phyloP scores from a whole-genome alignment of 2,113 vertebrate genomes.

The Myiopsitta monachus region DNA sequence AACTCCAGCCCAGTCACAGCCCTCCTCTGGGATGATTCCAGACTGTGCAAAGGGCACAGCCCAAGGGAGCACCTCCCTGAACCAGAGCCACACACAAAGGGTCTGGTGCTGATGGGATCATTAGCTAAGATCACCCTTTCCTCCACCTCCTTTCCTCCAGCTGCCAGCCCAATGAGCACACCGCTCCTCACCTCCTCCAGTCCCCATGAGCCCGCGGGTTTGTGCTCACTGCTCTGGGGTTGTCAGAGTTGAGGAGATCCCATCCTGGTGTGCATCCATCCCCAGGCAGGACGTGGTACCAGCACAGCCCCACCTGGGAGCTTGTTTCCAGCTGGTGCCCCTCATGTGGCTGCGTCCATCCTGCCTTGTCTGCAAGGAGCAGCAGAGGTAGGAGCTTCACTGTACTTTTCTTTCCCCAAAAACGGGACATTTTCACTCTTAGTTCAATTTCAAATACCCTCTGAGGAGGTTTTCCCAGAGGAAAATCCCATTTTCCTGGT shows the following conservation, averaged over 20 bases:
- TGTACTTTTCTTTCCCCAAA: not conserved
- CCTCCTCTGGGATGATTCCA: not conserved
- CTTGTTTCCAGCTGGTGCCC: not conserved
- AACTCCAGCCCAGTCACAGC: not conserved
- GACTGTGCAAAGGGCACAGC: not conserved
- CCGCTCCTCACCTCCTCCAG: not conserved
- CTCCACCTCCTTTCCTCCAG: not conserved
- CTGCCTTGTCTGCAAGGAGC: not conserved
- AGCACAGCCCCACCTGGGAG: not conserved
- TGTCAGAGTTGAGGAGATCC: not conserved
- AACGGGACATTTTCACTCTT: not conserved
- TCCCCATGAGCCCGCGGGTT: not conserved
- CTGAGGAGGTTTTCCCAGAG: not conserved
- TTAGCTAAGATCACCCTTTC: not conserved
- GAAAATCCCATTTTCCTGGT: not conserved
- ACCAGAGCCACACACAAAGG: not conserved
- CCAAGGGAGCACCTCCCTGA: not conserved
- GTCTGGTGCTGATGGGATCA: not conserved
- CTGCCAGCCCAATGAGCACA: not conserved
- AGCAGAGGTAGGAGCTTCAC: not conserved
- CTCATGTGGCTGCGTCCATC: accelerated
- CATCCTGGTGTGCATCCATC: accelerated
- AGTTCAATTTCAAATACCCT: not conserved
- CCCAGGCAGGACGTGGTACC: not conserved
- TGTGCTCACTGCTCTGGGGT: not conserved